These are phyloP conservation scores for Cervus canadensis DNA, from an alignment of 2,113 vertebrate species.

Conservation along the genomic window DNA sequence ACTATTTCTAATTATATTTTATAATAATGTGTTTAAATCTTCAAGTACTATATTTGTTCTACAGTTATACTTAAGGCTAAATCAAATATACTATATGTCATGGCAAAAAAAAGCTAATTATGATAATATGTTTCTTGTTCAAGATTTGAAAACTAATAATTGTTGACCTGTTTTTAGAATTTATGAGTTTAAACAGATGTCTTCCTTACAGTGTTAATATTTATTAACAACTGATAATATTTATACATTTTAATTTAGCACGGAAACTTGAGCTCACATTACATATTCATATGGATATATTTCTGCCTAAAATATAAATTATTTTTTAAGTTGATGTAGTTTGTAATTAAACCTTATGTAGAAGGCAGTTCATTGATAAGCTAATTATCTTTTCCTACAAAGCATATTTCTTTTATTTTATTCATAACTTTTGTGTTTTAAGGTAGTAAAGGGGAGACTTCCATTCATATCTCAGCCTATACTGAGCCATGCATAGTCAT, in stretches of 20 bases:
- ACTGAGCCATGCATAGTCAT: not conserved
- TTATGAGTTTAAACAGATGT: not conserved
- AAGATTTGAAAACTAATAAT: not conserved
- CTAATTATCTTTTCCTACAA: not conserved
- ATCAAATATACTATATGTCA: not conserved
- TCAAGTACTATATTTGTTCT: not conserved
- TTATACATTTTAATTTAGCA: constrained; percentile 22
- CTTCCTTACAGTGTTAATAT: not conserved
- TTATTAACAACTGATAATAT: not conserved
- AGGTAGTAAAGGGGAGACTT: not conserved
- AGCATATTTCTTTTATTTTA: constrained; percentile 1
- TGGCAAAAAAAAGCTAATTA: not conserved
- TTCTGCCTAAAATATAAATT: not conserved
- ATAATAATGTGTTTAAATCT: not conserved
- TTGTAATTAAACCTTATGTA: not conserved
- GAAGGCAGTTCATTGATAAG: not conserved
- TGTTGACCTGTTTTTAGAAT: not conserved
- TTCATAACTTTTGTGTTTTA: not conserved
- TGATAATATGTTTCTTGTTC: not conserved
- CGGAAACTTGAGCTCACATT: not conserved
- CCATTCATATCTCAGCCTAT: not conserved
- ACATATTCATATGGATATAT: not conserved
- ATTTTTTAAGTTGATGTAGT: not conserved
- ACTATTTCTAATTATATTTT: not conserved
- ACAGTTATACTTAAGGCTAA: not conserved